These are phyloP conservation scores for Vanessa tameamea DNA, from an alignment of 1,140 invertebrate species.

Conservation along the genomic window DNA sequence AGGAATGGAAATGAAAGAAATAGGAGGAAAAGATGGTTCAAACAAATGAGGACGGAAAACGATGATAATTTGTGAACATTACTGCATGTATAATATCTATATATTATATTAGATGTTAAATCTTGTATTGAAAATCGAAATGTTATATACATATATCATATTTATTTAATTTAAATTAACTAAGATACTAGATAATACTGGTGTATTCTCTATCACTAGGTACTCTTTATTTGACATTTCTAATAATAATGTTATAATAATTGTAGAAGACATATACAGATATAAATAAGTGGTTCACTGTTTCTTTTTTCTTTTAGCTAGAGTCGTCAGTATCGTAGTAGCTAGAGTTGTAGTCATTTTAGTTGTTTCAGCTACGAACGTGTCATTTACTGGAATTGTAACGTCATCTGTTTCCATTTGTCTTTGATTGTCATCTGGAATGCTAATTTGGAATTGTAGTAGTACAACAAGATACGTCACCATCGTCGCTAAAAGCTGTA, in stretches of 20 bases:
- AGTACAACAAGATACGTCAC: constrained; percentile 86
- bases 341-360: constrained; percentile 54
- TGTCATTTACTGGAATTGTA: constrained; percentile 39
- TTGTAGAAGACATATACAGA: not conserved
- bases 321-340: constrained; percentile 61
- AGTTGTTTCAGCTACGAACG: constrained; percentile 41
- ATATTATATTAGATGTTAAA: too few species aligned
- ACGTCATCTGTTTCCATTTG: constrained; percentile 32
- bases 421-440: constrained; percentile 79
- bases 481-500: constrained; percentile 84
- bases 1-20: too few species aligned
- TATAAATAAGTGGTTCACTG: constrained; percentile 40
- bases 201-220: too few species aligned
- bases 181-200: too few species aligned
- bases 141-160: too few species aligned
- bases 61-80: too few species aligned
- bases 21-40: too few species aligned
- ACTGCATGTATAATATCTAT: too few species aligned
- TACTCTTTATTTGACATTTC: not conserved
- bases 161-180: too few species aligned
- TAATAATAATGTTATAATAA: not conserved
- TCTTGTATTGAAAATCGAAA: too few species aligned
- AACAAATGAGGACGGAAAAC: too few species aligned
- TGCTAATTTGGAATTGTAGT: constrained; percentile 86
- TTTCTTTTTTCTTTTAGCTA: constrained; percentile 68